Evolutionary conservation across 2,797 vertebrate genomes (phyloP).

Genomic region (Gastrophryne carolinensis): DNA sequence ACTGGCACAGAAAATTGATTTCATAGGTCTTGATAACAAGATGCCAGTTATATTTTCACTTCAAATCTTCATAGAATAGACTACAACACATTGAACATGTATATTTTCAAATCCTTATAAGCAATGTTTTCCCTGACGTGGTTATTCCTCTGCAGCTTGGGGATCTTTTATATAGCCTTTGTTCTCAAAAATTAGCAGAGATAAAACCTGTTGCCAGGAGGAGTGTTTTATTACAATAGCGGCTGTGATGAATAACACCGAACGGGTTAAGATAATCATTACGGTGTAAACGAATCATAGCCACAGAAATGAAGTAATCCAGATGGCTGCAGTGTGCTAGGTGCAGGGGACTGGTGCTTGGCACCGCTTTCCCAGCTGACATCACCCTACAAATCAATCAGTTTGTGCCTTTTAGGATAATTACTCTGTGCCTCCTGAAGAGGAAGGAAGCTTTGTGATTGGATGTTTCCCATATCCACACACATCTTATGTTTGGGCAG

Average conservation of each 20-base stretch:
- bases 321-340: constrained; percentile 63
- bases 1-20: too few relatives aligned
- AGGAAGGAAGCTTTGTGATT: constrained; percentile 57
- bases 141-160: not conserved
- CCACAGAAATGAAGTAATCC: constrained; percentile 65
- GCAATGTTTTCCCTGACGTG: not conserved
- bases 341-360: constrained; percentile 70
- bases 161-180: constrained; percentile 7
- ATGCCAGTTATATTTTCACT: not conserved
- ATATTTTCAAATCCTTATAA: not conserved
- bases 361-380: constrained; percentile 70
- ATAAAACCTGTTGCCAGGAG: constrained; percentile 32
- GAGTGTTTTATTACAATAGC: constrained; percentile 26
- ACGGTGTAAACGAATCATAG: constrained; percentile 61
- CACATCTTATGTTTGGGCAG: constrained; percentile 53
- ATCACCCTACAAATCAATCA: constrained; percentile 71
- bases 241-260: constrained; percentile 18
- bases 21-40: too few relatives aligned
- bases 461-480: constrained; percentile 53
- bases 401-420: constrained; percentile 62
- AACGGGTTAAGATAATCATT: constrained; percentile 46
- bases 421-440: constrained; percentile 51
- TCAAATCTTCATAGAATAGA: not conserved
- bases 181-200: not conserved
- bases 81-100: not conserved